Evolutionary conservation across 35 echinoderm and acorn worm genomes (phyloP).

Genomic region (Apostichopus japonicus): DNA sequence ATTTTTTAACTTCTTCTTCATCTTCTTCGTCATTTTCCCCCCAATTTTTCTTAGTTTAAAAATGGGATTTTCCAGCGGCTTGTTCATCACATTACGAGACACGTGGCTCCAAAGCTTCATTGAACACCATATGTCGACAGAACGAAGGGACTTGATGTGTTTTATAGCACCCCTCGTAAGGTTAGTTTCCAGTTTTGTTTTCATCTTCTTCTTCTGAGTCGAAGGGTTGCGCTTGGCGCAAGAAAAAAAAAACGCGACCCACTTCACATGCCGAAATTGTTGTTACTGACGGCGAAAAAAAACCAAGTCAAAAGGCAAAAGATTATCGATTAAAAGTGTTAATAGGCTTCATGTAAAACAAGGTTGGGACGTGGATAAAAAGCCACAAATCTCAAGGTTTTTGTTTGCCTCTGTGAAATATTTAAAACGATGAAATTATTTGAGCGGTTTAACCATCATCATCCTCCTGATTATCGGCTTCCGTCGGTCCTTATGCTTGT

Average conservation of each 20-base stretch:
- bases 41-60: conserved; percentile 9
- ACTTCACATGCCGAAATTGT: conserved; percentile 31
- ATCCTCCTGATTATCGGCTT: background rate
- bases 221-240: conserved; percentile 10
- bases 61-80: conserved; percentile 58
- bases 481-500: background rate
- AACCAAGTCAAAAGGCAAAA: background rate
- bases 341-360: conserved; percentile 43
- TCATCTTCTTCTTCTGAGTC: background rate
- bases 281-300: conserved; percentile 15
- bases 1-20: too few relatives aligned
- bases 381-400: conserved; percentile 1
- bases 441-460: background rate
- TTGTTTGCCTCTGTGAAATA: background rate
- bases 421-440: conserved; percentile 5
- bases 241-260: conserved; percentile 33
- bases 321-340: conserved; percentile 38
- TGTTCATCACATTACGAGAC: conserved; percentile 62
- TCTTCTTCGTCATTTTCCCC: too few relatives aligned
- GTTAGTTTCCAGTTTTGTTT: background rate
- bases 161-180: conserved; percentile 57
- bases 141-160: conserved; percentile 23
- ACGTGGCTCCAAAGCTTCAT: conserved; percentile 59
- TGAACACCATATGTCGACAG: conserved; percentile 67
- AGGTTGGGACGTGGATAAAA: background rate